A percentile compares a stretch with the other conserved stretches of the same genome.
phyloP scores from a whole-genome alignment of 2,888 invertebrate species.

The Lycaena phlaeas region DNA sequence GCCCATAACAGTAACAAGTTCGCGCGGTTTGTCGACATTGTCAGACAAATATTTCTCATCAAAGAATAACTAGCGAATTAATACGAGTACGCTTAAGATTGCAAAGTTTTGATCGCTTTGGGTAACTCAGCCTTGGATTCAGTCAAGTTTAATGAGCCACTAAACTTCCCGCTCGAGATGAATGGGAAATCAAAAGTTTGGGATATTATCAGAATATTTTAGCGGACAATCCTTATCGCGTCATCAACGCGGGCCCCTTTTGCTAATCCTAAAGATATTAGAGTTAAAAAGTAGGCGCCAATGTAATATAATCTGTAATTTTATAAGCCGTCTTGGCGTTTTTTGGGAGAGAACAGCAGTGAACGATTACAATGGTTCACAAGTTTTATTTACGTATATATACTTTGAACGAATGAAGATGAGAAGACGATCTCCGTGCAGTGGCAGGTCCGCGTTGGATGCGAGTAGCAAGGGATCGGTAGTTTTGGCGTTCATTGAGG shows the following conservation, averaged over 20 bases:
- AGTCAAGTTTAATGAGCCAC: slow-evolving; percentile 25
- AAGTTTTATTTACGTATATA: no score
- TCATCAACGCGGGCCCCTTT: neutral
- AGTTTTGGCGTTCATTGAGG: no score
- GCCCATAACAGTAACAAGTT: no score
- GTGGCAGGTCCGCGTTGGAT: no score
- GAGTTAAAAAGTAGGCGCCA: no score
- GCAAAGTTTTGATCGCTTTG: slow-evolving; percentile 9
- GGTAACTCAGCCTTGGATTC: slow-evolving; percentile 17
- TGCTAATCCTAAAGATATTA: neutral
- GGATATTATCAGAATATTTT: slow-evolving; percentile 3
- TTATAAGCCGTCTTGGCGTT: no score
- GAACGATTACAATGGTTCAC: no score
- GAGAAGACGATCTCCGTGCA: no score
- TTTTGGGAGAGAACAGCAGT: no score
- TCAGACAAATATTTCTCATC: slow-evolving; percentile 3
- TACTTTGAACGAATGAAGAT: no score
- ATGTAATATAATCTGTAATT: no score
- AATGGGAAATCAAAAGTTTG: slow-evolving; percentile 10
- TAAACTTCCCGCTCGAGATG: slow-evolving; percentile 19
- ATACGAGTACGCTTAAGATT: slow-evolving; percentile 1
- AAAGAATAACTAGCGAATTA: neutral
- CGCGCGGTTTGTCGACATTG: slow-evolving; percentile 1
- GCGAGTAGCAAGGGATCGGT: no score
- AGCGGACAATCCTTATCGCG: slow-evolving; percentile 5